Base-by-base conservation (phyloP, 1,140 invertebrate genomes). In the Anthonomus grandis region DNA sequence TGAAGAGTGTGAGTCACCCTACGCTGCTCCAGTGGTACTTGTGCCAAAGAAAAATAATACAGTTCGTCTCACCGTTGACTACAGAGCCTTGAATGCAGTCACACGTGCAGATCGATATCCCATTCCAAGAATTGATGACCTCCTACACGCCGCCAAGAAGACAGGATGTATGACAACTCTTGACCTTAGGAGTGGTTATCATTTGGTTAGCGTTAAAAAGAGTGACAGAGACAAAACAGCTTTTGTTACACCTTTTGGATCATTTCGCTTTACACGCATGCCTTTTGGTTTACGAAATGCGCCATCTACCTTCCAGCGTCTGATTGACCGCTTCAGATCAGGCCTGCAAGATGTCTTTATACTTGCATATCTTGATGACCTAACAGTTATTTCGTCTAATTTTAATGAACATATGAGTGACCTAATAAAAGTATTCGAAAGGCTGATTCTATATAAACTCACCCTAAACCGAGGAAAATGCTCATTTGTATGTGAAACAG, bases 121-220 rank as follows among this genome's bases (percentile, higher is more conserved):
- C n/a, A n/a, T n/a, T n/a, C n/a, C n/a, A n/a, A n/a, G n/a, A n/a
- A n/a, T n/a, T n/a, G n/a, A n/a, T n/a, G n/a, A n/a, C n/a, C n/a
- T n/a, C n/a, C n/a, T n/a, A n/a, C n/a, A n/a, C n/a, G n/a, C n/a
- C n/a, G n/a, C n/a, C n/a, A n/a, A n/a, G n/a, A n/a, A n/a, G n/a
- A n/a, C 78, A 10, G 17, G 17, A 6, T 39, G 6, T 39, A 39
- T 15, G 8, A 44, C 41, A 4, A 44, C 41, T 19, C 41, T 44
- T 44, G 76, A 81, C 64, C 55, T 79, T 9, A 52, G 62, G 0
- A 68, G 64, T n/a, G 78, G 79, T 0, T 81, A 72, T 59, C 75
- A 72, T 65, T 76, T 82, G 62, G 66, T 81, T 12, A 42, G 31
- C 31, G 44, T 79, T 4, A 60, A 70, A 3, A 46, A 60, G 24